Evolutionary conservation across 2,888 invertebrate genomes (phyloP), one percentile per base, ranked within the genome.

Genomic region (Hyppa rectilinea): DNA sequence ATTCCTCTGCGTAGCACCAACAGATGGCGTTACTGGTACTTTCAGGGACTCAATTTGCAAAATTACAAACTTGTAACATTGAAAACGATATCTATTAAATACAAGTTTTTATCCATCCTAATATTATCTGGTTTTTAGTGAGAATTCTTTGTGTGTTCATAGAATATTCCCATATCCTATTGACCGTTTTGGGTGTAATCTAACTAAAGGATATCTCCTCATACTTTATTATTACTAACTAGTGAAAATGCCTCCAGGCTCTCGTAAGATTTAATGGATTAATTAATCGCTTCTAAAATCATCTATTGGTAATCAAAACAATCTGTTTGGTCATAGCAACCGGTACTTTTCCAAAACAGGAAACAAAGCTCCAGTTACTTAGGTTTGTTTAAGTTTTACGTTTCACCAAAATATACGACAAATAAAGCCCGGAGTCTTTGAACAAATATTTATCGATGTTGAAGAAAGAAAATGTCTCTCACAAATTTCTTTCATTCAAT

Each of bases 11-110:
- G 17, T 29, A 59, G 14, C 14, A 23, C 26, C 64, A 49, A 70
- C 1, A 83, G 83, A 78, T 83, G 85, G 83, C 85, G 83, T 36
- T 71, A 66, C 38, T 12, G 0, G 63, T 81, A 52, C 38, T 23
- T 52, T 47, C 7, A 26, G 12, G 2, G 1, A 7, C 2, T n/a
- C 1, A 5, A 70, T 20, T 38, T n/a, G 0, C 17, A 1, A 23
- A 55, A 45, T 49, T 26, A 34, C 3, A 40, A 61, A 49, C 7
- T 59, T 40, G 17, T 40, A 10, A 12, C 2, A 34, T 55, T 12
- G 26, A 26, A 36, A 72, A 31, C 4, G 20, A 23, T 23, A 1
- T n/a, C n/a, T n/a, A 7, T 7, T 26, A 29, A n/a, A n/a, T n/a
- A n/a, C n/a, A n/a, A n/a, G n/a, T n/a, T 17, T 26, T 0, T 0